These are phyloP conservation scores for Congeria kusceri DNA, from an alignment of 2,888 invertebrate genomes.

Conservation along the genomic window DNA sequence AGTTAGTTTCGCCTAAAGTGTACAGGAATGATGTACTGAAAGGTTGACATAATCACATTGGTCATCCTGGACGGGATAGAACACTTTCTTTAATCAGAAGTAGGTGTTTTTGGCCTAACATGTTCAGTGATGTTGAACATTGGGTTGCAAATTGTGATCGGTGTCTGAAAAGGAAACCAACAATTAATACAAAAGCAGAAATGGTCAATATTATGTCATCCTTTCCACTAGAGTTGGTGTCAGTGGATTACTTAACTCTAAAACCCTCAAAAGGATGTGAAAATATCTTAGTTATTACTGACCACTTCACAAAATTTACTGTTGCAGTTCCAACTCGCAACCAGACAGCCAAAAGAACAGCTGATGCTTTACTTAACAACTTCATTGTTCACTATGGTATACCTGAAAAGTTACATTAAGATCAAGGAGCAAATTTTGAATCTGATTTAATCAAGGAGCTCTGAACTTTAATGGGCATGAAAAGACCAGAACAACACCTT, in stretches of 20 bases:
- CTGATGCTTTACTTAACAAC: not conserved
- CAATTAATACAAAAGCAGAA: conserved; percentile 3
- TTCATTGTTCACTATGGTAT: conserved; percentile 10
- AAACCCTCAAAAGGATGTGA: conserved; percentile 22
- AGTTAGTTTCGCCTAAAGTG: conserved; percentile 2
- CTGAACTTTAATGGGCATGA: conserved; percentile 6
- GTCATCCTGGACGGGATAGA: conserved; percentile 40
- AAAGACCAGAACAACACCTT: conserved; percentile 9
- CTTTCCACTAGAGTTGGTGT: no score
- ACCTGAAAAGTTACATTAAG: not conserved
- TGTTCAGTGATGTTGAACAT: conserved; percentile 18
- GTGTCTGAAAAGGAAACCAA: conserved; percentile 28
- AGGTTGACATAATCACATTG: conserved; percentile 18
- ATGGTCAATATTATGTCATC: conserved; percentile 24
- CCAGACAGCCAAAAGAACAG: conserved; percentile 13
- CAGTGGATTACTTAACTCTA: conserved; percentile 33
- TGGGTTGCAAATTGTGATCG: conserved; percentile 21
- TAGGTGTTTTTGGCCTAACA: conserved; percentile 37
- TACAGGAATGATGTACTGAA: not conserved
- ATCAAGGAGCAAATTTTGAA: conserved; percentile 19
- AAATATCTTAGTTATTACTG: no score
- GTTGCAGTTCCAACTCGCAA: no score
- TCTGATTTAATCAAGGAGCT: conserved; percentile 10
- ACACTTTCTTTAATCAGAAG: conserved; percentile 16
- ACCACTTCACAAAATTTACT: no score